phyloP scores from a whole-genome alignment of 2,113 vertebrate species.

The Meriones unguiculatus region DNA sequence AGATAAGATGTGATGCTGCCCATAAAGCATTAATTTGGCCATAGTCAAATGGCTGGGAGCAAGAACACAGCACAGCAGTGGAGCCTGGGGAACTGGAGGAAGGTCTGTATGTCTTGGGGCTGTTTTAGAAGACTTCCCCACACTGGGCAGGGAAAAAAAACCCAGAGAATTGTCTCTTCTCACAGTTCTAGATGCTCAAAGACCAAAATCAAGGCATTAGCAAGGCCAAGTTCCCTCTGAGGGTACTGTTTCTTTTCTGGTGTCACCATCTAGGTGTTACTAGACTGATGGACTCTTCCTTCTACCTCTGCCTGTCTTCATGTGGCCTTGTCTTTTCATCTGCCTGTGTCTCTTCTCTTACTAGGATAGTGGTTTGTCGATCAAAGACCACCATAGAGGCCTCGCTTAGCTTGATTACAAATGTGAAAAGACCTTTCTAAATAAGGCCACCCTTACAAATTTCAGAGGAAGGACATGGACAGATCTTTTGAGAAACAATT shows the following conservation, averaged over 20 bases:
- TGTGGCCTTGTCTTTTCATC: background rate
- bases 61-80: background rate
- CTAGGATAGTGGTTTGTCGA: background rate
- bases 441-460: background rate
- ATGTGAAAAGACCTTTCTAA: slow-evolving; percentile 39
- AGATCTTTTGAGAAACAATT: background rate
- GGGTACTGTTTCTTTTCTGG: background rate
- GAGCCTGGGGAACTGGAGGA: background rate
- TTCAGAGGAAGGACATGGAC: background rate
- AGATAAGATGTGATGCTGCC: background rate
- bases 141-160: background rate
- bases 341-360: background rate
- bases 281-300: background rate
- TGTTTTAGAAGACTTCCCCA: background rate
- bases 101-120: background rate
- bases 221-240: background rate
- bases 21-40: background rate
- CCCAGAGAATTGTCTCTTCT: background rate
- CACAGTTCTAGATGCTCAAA: background rate
- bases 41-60: background rate
- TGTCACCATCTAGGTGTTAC: background rate
- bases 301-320: background rate
- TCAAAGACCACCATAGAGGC: background rate
- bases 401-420: background rate
- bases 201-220: background rate